These are phyloP conservation scores for Ommatoiulus sabulosus DNA, from an alignment of 2,888 invertebrate species.

Conservation along the genomic window DNA sequence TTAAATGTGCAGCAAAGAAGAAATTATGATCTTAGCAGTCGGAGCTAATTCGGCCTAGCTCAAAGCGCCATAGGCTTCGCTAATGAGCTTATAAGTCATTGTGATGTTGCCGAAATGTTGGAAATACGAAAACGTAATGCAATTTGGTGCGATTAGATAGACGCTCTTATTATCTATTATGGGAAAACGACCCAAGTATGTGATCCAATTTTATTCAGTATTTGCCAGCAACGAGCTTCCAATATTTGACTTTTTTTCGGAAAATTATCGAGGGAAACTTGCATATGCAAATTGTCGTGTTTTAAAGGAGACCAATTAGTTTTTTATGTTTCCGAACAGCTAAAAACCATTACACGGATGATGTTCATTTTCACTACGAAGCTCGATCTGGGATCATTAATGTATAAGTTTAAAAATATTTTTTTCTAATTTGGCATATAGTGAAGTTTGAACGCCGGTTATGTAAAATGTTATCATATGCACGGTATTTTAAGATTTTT, in stretches of 20 bases:
- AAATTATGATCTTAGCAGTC: conserved; percentile 41
- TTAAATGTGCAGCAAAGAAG: conserved; percentile 48
- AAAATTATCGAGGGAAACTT: background rate
- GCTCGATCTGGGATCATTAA: too few species aligned
- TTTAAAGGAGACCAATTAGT: background rate
- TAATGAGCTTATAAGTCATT: conserved; percentile 37
- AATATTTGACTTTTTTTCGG: background rate
- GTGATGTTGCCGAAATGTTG: conserved; percentile 27
- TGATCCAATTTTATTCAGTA: conserved; percentile 30
- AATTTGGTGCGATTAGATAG: conserved; percentile 2
- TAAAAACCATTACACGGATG: too few species aligned
- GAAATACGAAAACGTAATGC: conserved; percentile 15
- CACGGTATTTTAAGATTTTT: too few species aligned
- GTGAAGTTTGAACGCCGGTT: too few species aligned
- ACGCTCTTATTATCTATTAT: conserved; percentile 20
- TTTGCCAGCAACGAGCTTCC: background rate
- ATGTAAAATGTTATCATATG: too few species aligned
- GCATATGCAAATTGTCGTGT: background rate
- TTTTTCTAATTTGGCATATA: too few species aligned
- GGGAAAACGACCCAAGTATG: background rate
- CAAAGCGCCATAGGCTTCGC: background rate
- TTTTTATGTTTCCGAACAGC: background rate
- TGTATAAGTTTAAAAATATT: too few species aligned
- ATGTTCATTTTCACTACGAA: too few species aligned
- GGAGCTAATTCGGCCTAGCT: conserved; percentile 4